Conservation (phyloP, 2,888 invertebrate genomes). For the Rhimphoctona megacephalus region DNA sequence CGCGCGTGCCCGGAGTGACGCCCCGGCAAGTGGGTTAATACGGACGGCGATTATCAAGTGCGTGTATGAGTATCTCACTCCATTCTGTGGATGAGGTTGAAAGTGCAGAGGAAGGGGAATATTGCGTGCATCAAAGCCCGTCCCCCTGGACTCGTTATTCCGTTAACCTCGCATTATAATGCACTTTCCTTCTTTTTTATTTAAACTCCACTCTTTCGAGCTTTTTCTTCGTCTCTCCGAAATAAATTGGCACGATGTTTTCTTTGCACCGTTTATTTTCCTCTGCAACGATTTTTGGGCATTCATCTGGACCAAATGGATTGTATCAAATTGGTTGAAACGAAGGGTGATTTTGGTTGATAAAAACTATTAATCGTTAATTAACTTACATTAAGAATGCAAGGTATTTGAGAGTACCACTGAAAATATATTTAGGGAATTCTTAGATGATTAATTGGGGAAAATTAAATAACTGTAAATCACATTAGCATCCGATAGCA, state of each 20-base stretch:
- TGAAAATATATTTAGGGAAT: no score
- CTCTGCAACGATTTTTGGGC: not conserved
- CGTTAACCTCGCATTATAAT: constrained; percentile 67
- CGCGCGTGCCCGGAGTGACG: constrained; percentile 76
- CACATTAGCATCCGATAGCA: no score
- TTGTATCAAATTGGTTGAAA: no score
- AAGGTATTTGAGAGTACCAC: no score
- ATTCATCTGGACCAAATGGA: not conserved
- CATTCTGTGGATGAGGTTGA: constrained; percentile 57
- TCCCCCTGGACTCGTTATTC: constrained; percentile 64
- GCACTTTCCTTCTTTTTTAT: constrained; percentile 20
- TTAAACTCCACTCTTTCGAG: not conserved
- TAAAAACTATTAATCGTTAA: no score
- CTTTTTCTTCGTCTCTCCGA: not conserved
- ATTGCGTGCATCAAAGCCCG: constrained; percentile 61
- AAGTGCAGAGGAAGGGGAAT: constrained; percentile 61
- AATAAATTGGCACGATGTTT: not conserved
- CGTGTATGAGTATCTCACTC: constrained; percentile 68
- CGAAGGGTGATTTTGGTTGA: no score
- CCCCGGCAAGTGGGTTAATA: constrained; percentile 80
- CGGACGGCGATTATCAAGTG: constrained; percentile 76
- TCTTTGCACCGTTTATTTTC: not conserved
- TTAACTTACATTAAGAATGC: no score
- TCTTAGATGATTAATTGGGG: no score
- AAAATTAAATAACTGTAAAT: no score